Conservation (phyloP, 2,888 invertebrate genomes). For the Entomobrya multifasciata region DNA sequence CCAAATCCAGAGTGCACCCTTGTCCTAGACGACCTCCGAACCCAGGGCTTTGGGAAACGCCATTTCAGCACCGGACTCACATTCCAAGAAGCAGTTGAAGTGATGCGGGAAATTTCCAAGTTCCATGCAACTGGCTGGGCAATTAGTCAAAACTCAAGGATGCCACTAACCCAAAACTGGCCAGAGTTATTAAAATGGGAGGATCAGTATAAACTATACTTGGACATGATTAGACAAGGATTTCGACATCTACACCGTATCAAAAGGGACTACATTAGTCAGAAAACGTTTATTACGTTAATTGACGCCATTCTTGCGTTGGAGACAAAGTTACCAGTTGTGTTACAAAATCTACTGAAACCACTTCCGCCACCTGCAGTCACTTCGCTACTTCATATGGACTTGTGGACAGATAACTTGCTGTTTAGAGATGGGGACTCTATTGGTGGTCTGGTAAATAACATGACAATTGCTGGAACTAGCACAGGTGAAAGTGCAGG, state of each 20-base stretch:
- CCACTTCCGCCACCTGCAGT: constrained; percentile 60
- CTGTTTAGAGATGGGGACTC: constrained; percentile 77
- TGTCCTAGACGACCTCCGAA: constrained; percentile 80
- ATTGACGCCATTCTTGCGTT: constrained; percentile 1
- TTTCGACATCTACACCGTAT: constrained; percentile 20
- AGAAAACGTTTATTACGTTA: background rate
- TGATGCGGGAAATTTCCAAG: constrained; percentile 75
- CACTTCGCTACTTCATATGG: constrained; percentile 79
- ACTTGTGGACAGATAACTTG: constrained; percentile 80
- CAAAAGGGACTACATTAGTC: background rate
- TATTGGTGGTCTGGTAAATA: background rate
- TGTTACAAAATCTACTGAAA: constrained; percentile 36
- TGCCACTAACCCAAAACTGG: constrained; percentile 58
- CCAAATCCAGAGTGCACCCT: constrained; percentile 79
- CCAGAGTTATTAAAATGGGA: background rate
- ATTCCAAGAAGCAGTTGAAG: constrained; percentile 76
- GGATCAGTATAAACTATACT: background rate
- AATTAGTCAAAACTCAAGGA: constrained; percentile 37
- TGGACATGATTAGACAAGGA: constrained; percentile 34
- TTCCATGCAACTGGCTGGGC: constrained; percentile 79
- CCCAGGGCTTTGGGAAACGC: constrained; percentile 78
- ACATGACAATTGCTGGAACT: background rate
- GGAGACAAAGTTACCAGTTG: constrained; percentile 17
- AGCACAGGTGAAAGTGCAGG: background rate
- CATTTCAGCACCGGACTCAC: constrained; percentile 79